A percentile compares a stretch with the other conserved stretches of the same genome.
Evolutionary conservation across 1,140 invertebrate species (phyloP).

Genomic region (Drosophila sulfurigaster): DNA sequence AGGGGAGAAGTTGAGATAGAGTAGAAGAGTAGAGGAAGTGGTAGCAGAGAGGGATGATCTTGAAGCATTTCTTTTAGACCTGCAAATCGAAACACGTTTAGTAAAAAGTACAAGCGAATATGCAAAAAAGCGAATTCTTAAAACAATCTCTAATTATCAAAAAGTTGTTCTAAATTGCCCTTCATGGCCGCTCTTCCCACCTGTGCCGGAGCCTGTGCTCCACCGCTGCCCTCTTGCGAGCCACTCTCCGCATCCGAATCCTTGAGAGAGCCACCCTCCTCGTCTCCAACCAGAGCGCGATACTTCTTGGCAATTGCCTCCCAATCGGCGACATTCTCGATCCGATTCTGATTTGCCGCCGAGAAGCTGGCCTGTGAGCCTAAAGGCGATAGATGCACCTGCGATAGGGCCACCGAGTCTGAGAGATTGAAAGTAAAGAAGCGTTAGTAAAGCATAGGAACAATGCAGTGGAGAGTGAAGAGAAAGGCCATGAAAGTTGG

Average conservation of each 20-base stretch:
- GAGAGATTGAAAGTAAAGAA: constrained; percentile 38
- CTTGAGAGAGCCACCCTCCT: constrained; percentile 81
- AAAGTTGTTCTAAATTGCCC: constrained; percentile 30
- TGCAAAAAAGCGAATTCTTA: constrained; percentile 13
- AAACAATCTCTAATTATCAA: constrained; percentile 8
- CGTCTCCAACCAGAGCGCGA: constrained; percentile 87
- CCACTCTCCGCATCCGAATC: constrained; percentile 82
- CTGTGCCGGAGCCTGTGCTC: constrained; percentile 72
- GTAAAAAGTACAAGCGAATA: constrained; percentile 40
- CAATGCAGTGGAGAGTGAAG: too few relatives aligned
- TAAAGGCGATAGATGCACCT: constrained; percentile 91
- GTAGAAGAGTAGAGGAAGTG: constrained; percentile 55
- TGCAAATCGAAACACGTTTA: constrained; percentile 77
- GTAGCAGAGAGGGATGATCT: constrained; percentile 40
- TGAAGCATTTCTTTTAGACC: constrained; percentile 71
- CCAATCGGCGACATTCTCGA: constrained; percentile 97
- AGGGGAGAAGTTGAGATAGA: constrained; percentile 62
- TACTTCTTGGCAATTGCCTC: constrained; percentile 95
- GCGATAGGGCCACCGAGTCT: constrained; percentile 91
- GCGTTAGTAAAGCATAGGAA: constrained; percentile 27
- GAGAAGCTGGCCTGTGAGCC: constrained; percentile 93
- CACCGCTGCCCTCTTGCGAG: constrained; percentile 70
- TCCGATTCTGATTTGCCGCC: constrained; percentile 87
- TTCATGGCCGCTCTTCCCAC: constrained; percentile 63
- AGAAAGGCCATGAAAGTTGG: constrained; percentile 13